Percentiles rank a stretch among this genome's conserved stretches.
Conservation (phyloP, 2,113 vertebrate species). For the Boleophthalmus pectinirostris region DNA sequence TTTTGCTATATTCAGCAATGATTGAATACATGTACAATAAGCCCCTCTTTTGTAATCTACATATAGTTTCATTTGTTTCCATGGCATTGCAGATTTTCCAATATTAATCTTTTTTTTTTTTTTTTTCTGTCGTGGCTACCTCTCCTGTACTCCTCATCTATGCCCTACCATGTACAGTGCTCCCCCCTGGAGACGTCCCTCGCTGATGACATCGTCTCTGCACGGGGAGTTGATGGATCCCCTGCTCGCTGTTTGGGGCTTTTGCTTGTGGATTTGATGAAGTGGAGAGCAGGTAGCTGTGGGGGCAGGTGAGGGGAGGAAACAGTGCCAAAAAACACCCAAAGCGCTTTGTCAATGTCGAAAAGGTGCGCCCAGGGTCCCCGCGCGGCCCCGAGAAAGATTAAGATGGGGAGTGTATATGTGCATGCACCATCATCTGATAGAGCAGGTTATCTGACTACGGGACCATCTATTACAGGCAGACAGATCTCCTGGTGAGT, state of each 20-base stretch:
- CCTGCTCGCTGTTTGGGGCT: constrained; percentile 51
- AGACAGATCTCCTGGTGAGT: constrained; percentile 56
- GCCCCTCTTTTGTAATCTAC: too few species aligned
- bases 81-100: background rate
- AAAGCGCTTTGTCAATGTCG: constrained; percentile 72
- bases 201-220: constrained; percentile 73
- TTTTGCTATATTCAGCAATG: too few species aligned
- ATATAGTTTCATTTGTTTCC: background rate
- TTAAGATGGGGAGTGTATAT: constrained; percentile 50
- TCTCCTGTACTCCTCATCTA: constrained; percentile 44
- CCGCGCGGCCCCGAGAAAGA: constrained; percentile 63
- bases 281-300: constrained; percentile 64
- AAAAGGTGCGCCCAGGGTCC: constrained; percentile 58
- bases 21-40: too few species aligned
- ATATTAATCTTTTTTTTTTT: background rate
- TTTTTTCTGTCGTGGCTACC: background rate
- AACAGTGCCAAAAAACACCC: constrained; percentile 63
- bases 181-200: constrained; percentile 52
- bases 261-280: constrained; percentile 67
- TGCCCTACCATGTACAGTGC: constrained; percentile 52
- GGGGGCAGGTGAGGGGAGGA: constrained; percentile 45
- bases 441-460: constrained; percentile 63
- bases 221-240: constrained; percentile 70
- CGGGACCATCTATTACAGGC: constrained; percentile 48
- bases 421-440: constrained; percentile 49